These are phyloP conservation scores for Drosophila rufa DNA, from an alignment of 1,140 invertebrate species.

Conservation along the genomic window DNA sequence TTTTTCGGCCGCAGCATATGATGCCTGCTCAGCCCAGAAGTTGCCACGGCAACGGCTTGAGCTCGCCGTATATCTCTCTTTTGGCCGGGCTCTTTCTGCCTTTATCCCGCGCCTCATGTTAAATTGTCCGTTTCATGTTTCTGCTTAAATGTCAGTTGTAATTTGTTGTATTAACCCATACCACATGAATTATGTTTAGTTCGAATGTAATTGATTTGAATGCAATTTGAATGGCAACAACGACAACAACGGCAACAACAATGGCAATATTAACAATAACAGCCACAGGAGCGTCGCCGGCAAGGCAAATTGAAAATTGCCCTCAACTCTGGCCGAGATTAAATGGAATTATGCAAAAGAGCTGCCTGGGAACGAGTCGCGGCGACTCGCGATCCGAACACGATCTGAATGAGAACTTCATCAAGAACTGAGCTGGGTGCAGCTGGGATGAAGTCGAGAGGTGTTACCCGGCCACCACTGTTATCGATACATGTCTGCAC, in stretches of 20 bases:
- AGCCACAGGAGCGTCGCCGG: slow-evolving; percentile 68
- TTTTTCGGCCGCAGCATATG: slow-evolving; percentile 67
- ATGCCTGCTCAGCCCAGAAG: slow-evolving; percentile 51
- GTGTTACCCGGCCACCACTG: slow-evolving; percentile 32
- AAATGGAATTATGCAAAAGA: slow-evolving; percentile 71
- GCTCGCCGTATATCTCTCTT: slow-evolving; percentile 32
- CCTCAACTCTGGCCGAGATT: slow-evolving; percentile 71
- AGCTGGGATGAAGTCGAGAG: slow-evolving; percentile 40
- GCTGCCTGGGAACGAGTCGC: slow-evolving; percentile 42
- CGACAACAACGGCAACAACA: slow-evolving; percentile 54
- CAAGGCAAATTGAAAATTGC: slow-evolving; percentile 72
- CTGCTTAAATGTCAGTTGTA: slow-evolving; percentile 83
- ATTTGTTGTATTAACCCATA: slow-evolving; percentile 83
- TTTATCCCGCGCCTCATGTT: slow-evolving; percentile 67
- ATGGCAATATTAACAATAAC: slow-evolving; percentile 59
- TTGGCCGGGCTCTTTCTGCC: slow-evolving; percentile 26
- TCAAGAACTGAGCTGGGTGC: slow-evolving; percentile 47
- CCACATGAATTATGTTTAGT: slow-evolving; percentile 83
- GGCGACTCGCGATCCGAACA: slow-evolving; percentile 37
- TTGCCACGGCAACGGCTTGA: slow-evolving; percentile 44
- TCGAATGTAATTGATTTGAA: slow-evolving; percentile 84
- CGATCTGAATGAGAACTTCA: slow-evolving; percentile 52
- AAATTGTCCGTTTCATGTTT: slow-evolving; percentile 83
- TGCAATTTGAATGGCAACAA: slow-evolving; percentile 79
- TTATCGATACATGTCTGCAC: slow-evolving; percentile 23